Conservation (phyloP, 2,888 invertebrate genomes). For the Xanthia icteritia region DNA sequence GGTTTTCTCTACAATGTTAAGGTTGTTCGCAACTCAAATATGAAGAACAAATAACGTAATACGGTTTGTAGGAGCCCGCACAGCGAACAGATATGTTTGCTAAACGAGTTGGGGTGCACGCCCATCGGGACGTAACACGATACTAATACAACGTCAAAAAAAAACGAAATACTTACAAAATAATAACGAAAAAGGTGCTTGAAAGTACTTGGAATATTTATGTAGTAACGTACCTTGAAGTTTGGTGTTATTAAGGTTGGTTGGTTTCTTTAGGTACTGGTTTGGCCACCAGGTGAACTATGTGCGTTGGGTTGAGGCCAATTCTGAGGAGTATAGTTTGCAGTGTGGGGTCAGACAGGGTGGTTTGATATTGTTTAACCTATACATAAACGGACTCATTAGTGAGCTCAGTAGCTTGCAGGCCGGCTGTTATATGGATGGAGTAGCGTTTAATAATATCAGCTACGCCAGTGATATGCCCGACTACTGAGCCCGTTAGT, state of each 20-base stretch:
- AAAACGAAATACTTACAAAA: neutral
- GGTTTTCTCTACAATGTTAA: conserved; percentile 62
- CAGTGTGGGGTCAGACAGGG: neutral
- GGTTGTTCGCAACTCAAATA: conserved; percentile 67
- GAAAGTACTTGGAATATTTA: neutral
- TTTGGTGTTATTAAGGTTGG: neutral
- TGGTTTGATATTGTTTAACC: neutral
- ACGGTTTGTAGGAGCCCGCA: conserved; percentile 61
- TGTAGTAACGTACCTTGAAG: neutral
- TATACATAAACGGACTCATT: neutral
- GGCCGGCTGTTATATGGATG: neutral
- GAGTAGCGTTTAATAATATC: neutral
- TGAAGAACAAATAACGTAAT: conserved; percentile 68
- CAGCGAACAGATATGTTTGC: conserved; percentile 60
- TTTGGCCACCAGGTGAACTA: too few relatives aligned
- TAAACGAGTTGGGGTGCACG: conserved; percentile 23
- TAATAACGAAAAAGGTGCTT: neutral
- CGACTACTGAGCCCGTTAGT: neutral
- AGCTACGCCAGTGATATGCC: neutral
- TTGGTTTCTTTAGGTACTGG: too few relatives aligned
- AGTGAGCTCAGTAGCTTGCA: neutral
- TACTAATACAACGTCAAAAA: neutral
- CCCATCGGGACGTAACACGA: conserved; percentile 15
- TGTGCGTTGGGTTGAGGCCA: too few relatives aligned
- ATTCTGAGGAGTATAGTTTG: neutral